Evolutionary conservation across 2,888 invertebrate species (phyloP).

Genomic region (Drosophila prostipennis): DNA sequence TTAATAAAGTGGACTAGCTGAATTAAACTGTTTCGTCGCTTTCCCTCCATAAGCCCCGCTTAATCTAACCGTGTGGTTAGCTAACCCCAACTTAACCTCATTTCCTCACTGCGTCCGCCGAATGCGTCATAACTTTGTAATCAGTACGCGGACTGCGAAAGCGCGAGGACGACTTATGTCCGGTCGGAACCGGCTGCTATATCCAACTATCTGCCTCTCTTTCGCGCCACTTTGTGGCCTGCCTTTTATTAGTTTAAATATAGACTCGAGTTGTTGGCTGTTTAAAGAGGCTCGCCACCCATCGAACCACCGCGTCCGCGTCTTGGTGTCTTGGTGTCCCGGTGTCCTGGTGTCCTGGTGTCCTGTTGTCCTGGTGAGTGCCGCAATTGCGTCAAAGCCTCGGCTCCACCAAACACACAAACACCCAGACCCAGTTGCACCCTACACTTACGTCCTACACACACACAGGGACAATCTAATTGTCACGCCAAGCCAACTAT

Average conservation of each 20-base stretch:
- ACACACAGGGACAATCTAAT: conserved; percentile 64
- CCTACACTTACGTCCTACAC: conserved; percentile 7
- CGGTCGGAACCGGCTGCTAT: conserved; percentile 51
- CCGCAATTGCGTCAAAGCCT: conserved; percentile 74
- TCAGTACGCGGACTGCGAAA: conserved; percentile 25
- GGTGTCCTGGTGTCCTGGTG: conserved; percentile 20
- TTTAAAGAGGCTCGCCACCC: conserved; percentile 45
- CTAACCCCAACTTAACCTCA: conserved; percentile 8
- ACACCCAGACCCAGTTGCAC: conserved; percentile 22
- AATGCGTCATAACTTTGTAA: conserved; percentile 52
- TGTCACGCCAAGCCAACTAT: conserved; percentile 79
- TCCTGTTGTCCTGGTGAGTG: conserved; percentile 52
- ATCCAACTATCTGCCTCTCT: conserved; percentile 15
- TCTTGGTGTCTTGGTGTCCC: conserved; percentile 21
- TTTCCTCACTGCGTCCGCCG: conserved; percentile 3
- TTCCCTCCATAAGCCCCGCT: background rate
- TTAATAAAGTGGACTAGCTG: background rate
- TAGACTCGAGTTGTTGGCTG: conserved; percentile 68
- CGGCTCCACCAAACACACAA: conserved; percentile 14
- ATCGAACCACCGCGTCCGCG: background rate
- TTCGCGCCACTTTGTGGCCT: conserved; percentile 34
- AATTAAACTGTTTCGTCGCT: background rate
- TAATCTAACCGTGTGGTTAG: conserved; percentile 19
- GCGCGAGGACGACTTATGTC: conserved; percentile 41
- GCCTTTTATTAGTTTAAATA: conserved; percentile 78